Evolutionary conservation across 2,797 vertebrate genomes (phyloP).

Genomic region (Scyliorhinus canicula): DNA sequence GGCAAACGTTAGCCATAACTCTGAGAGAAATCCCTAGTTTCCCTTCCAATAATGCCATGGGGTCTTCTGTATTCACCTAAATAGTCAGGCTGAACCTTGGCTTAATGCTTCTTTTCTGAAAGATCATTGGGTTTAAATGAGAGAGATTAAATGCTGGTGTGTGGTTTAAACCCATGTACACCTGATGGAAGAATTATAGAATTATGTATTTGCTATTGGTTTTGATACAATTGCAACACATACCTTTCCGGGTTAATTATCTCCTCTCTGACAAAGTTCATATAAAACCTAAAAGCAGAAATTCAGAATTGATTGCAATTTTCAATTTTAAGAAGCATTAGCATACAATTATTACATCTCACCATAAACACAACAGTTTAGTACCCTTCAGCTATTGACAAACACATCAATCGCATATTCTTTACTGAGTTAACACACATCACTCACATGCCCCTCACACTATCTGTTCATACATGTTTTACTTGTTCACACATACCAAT

Average conservation of each 20-base stretch:
- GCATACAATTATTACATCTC: not conserved
- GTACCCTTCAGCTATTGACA: not conserved
- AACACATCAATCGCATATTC: not conserved
- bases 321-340: not conserved
- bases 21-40: not conserved
- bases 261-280: constrained; percentile 79
- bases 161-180: not conserved
- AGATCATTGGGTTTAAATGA: too few species aligned
- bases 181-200: constrained; percentile 2
- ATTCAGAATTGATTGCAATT: not conserved
- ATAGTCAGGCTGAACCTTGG: not conserved
- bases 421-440: not conserved
- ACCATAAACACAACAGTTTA: not conserved
- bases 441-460: not conserved
- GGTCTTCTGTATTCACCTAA: not conserved
- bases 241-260: constrained; percentile 80
- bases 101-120: not conserved
- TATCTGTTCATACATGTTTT: not conserved
- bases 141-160: not conserved
- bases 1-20: not conserved
- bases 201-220: not conserved
- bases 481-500: not conserved
- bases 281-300: constrained; percentile 67
- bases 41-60: not conserved
- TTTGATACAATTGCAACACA: not conserved